Evolutionary conservation across 2,113 vertebrate species (phyloP).

Genomic region (Strix aluco): DNA sequence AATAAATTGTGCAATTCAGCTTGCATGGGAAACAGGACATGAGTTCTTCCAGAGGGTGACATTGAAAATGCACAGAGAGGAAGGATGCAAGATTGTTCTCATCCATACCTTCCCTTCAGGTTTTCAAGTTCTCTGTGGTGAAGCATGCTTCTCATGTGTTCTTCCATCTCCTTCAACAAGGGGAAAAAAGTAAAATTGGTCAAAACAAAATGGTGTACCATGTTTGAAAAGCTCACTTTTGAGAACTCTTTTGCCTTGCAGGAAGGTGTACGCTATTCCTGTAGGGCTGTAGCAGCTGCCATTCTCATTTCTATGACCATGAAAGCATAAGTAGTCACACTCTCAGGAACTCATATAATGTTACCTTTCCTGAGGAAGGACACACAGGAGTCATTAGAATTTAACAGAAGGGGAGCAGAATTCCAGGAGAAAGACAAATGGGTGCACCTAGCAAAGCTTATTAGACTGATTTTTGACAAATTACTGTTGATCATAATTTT

Average conservation of each 20-base stretch:
- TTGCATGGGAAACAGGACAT: not conserved
- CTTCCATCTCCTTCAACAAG: constrained; percentile 89
- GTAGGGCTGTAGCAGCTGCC: not conserved
- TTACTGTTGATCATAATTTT: not conserved
- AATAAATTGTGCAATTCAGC: not conserved
- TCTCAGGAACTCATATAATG: not conserved
- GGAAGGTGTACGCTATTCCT: not conserved
- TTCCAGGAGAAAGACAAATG: not conserved
- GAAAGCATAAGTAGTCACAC: not conserved
- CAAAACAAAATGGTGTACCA: not conserved
- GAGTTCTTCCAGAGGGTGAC: not conserved
- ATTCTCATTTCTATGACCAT: not conserved
- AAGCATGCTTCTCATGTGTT: constrained; percentile 97
- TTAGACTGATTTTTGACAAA: not conserved
- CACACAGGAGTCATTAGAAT: not conserved
- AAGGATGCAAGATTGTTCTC: constrained; percentile 18
- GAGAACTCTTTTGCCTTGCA: not conserved
- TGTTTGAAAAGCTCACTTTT: not conserved
- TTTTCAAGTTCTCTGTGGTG: constrained; percentile 98
- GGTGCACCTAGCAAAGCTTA: not conserved
- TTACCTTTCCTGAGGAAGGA: not conserved
- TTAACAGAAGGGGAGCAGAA: not conserved
- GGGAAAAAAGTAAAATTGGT: constrained; percentile 40
- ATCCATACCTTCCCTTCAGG: constrained; percentile 92
- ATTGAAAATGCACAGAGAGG: not conserved